A percentile compares a stretch with the other conserved stretches of the same genome.
Conservation (phyloP, 2,888 invertebrate species). For the Drosophila testacea region DNA sequence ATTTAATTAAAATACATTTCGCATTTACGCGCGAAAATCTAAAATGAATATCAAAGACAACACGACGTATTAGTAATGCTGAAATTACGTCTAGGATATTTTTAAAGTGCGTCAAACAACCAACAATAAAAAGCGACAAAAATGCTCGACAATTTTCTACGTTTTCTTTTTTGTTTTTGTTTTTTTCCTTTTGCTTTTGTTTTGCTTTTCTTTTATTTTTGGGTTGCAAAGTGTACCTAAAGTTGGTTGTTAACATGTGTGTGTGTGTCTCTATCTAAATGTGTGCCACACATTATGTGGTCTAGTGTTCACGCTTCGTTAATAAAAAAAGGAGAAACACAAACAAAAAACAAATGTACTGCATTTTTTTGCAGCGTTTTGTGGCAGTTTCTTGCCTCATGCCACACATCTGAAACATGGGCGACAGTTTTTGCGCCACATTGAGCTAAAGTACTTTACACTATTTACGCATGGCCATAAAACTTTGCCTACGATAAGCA, state of each 20-base stretch:
- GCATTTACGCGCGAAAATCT: constrained; percentile 67
- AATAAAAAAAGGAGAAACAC: constrained; percentile 47
- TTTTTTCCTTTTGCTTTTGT: constrained; percentile 23
- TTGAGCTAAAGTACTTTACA: constrained; percentile 57
- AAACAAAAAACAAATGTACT: constrained; percentile 27
- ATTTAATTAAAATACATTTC: constrained; percentile 71
- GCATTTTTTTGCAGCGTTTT: constrained; percentile 43
- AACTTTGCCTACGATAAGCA: constrained; percentile 63
- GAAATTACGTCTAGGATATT: constrained; percentile 70
- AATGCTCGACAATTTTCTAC: constrained; percentile 56
- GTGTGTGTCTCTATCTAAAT: constrained; percentile 43
- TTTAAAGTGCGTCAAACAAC: constrained; percentile 76
- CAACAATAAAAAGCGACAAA: constrained; percentile 43
- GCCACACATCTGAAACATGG: constrained; percentile 16
- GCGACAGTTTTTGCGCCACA: constrained; percentile 59
- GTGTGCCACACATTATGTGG: constrained; percentile 80
- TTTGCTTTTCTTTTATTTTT: constrained; percentile 26
- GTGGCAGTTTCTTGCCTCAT: constrained; percentile 28
- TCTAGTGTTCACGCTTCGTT: constrained; percentile 79
- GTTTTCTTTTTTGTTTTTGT: constrained; percentile 44
- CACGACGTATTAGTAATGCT: constrained; percentile 71
- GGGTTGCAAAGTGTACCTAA: constrained; percentile 54
- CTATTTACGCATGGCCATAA: constrained; percentile 68
- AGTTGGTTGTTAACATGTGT: constrained; percentile 48
- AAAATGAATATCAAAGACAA: constrained; percentile 59